Evolutionary conservation across 2,888 invertebrate species (phyloP), one percentile per base, ranked within the genome.

Genomic region (Tenthredo notha): DNA sequence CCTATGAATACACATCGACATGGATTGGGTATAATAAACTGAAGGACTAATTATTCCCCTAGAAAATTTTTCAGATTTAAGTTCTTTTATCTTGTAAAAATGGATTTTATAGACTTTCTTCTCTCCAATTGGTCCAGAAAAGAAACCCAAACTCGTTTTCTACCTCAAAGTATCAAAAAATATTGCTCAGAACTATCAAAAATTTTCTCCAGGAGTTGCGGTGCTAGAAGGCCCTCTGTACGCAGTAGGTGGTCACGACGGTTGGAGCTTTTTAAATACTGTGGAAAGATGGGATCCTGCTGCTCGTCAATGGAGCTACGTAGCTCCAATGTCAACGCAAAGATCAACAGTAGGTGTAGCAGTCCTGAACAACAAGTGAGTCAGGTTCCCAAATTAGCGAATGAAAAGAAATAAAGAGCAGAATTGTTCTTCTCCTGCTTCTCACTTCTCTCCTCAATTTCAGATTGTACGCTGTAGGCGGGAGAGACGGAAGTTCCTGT

Each of bases 221-320:
- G 96, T 97, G 50, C 95, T 98, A 77, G 96, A 96, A 37, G 97
- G 97, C 0, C 98, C 98, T 0, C 95, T 99, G 85, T 99, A 99
- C 94, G 98, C 98, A 0, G 98, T 98, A 3, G 98, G 99, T 1
- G 99, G 99, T 0, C 98, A 98, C 92, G 98, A 99, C 93, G 98
- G 98, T 25, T 98, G 98, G 98, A 98, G 98, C 90, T 98, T 98
- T 92, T 95, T 98, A 72, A 98, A 98, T 93, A 98, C 98, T 0
- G 98, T 98, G 0, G 99, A 99, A 94, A 95, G 97, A 85, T 98
- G 98, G 97, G 98, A 98, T 94, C 98, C 98, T 15, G 95, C 96
- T 86, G 96, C 98, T 1, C 95, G 97, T 85, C 96, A 97, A 86
- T 99, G 98, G 98, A 97, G 96, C 88, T 97, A 97, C 91, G 98